These are phyloP conservation scores for Drosophila sp. DNA, from an alignment of 1,140 invertebrate genomes.

Conservation along the genomic window DNA sequence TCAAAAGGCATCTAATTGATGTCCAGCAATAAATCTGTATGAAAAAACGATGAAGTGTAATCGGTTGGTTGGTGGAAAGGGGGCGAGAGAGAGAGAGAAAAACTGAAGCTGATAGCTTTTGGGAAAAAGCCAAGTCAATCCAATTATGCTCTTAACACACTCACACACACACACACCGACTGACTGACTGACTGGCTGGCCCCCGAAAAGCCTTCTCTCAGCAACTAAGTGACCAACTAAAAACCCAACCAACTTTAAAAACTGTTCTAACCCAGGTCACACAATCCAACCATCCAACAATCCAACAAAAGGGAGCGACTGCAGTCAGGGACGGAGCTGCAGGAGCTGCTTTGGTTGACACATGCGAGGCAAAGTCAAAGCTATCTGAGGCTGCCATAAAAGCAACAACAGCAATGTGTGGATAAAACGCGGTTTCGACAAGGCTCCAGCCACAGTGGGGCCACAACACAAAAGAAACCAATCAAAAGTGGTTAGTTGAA, in stretches of 20 bases:
- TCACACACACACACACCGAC: too few relatives aligned
- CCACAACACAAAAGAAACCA: too few relatives aligned
- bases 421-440: constrained; percentile 60
- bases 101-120: constrained; percentile 11
- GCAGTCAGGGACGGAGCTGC: not conserved
- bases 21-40: constrained; percentile 68
- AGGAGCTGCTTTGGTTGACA: constrained; percentile 56
- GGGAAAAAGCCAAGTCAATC: constrained; percentile 23
- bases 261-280: constrained; percentile 22
- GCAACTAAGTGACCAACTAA: constrained; percentile 15
- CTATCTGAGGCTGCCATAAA: constrained; percentile 73
- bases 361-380: constrained; percentile 42
- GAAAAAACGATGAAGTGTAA: not conserved
- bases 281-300: not conserved
- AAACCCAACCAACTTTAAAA: constrained; percentile 12
- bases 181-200: not conserved
- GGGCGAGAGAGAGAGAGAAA: not conserved
- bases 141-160: constrained; percentile 31
- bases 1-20: constrained; percentile 66
- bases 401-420: constrained; percentile 65
- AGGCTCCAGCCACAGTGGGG: constrained; percentile 24
- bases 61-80: too few relatives aligned
- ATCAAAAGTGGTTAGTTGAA: too few relatives aligned
- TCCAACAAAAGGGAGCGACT: constrained; percentile 21
- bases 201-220: not conserved